Conservation (phyloP, 2,888 invertebrate species). For the Vannuccia rotundouncinata region DNA sequence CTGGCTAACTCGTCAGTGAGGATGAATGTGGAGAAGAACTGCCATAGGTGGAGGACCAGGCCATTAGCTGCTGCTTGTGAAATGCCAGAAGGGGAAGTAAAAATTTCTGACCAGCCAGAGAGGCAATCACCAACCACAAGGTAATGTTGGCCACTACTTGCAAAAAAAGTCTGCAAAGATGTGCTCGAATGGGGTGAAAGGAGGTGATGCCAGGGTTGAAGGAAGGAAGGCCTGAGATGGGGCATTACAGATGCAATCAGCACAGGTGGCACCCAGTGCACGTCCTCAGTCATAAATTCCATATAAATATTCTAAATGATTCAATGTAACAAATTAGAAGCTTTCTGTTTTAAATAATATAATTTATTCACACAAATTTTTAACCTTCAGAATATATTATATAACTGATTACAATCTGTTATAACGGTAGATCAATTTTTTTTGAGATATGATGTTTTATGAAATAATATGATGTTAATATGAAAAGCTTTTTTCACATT, state of each 20-base stretch:
- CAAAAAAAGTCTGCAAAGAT: neutral
- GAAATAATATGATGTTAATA: too few species aligned
- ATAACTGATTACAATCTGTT: too few species aligned
- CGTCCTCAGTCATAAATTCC: constrained; percentile 7
- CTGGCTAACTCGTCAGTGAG: constrained; percentile 42
- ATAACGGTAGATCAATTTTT: too few species aligned
- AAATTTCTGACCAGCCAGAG: neutral
- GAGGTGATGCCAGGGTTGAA: neutral
- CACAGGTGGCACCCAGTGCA: neutral
- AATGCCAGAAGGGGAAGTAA: constrained; percentile 38
- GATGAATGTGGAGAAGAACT: constrained; percentile 42
- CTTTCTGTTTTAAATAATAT: too few species aligned
- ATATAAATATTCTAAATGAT: too few species aligned
- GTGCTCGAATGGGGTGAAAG: neutral
- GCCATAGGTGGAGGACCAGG: constrained; percentile 39
- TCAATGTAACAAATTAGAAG: too few species aligned
- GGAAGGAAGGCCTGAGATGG: neutral
- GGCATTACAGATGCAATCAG: constrained; percentile 5
- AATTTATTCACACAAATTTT: too few species aligned
- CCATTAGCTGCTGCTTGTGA: constrained; percentile 41
- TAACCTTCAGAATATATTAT: too few species aligned
- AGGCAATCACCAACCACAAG: constrained; percentile 41
- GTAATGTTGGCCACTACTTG: neutral
- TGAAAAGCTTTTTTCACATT: too few species aligned
- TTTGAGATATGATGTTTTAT: too few species aligned